Evolutionary conservation across 92 coral and sea anemone species (phyloP).

Genomic region (Micromussa lordhowensis): DNA sequence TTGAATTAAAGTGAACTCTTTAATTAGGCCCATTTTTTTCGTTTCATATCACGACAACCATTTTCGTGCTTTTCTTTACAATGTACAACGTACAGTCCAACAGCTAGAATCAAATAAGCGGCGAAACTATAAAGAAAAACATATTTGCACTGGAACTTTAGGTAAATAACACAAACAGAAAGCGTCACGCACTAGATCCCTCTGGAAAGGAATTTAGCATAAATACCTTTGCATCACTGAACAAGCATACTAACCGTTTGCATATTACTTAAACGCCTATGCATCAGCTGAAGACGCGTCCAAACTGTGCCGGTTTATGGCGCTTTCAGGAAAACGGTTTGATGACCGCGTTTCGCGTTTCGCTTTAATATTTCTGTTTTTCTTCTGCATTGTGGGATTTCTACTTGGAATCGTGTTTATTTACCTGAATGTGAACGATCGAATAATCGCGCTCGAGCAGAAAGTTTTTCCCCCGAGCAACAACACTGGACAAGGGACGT

Average conservation of each 20-base stretch:
- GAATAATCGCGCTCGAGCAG: conserved; percentile 49
- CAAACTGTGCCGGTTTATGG: not conserved
- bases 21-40: too few species aligned
- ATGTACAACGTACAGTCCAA: too few species aligned
- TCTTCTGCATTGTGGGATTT: conserved; percentile 52
- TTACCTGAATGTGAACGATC: conserved; percentile 46
- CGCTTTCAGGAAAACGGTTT: conserved; percentile 20
- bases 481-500: not conserved
- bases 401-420: conserved; percentile 63
- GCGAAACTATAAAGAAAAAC: not conserved
- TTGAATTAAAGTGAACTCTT: too few species aligned
- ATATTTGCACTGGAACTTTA: not conserved
- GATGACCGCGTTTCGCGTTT: conserved; percentile 57
- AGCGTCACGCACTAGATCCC: not conserved
- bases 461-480: conserved; percentile 21
- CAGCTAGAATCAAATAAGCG: too few species aligned
- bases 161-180: not conserved
- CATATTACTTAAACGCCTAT: not conserved
- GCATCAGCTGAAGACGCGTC: not conserved
- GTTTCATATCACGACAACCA: too few species aligned
- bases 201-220: not conserved
- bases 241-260: not conserved
- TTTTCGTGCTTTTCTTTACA: too few species aligned
- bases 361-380: conserved; percentile 33
- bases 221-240: not conserved